Evolutionary conservation across 2,797 vertebrate species (phyloP), one percentile per base, ranked within the genome.

Genomic region (Orestias chungarensis): DNA sequence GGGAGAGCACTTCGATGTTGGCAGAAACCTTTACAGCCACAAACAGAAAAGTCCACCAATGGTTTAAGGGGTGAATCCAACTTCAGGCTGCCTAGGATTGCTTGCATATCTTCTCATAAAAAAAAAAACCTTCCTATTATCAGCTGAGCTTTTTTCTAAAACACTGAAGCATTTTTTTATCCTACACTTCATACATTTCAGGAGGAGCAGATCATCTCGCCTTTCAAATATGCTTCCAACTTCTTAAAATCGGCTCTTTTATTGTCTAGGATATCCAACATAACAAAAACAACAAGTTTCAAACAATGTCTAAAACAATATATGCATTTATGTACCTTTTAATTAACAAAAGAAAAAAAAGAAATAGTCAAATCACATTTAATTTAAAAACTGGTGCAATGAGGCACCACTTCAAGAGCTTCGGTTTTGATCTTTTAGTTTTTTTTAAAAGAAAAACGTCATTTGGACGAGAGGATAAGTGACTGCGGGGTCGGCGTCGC

Each of bases 311-410:
- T 85, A 84, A 80, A 87, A 90, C 80, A 89, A 86, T 78, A 80
- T 78, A 80, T 90, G 75, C 74, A 75, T 75, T 75, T 79, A 82
- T 88, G 90, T 91, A 93, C 91, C 90, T 82, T 82, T 85, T 83
- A 54, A 81, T 75, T 80, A 79, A 35, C 59, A 68, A 83, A 84
- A 75, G 54, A 50, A 69, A 7, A 42, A 49, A 27, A 14, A n/a
- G 12, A 42, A 54, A 65, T 40, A 42, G 70, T 8, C 42, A n/a
- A 68, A 66, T 55, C 57, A 64, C 20, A 50, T 49, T 74, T 66
- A 65, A 82, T 71, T 62, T 82, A 86, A 86, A 88, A 90, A 79
- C 79, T 71, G 76, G 75, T 83, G 78, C 52, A 68, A 77, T 79
- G 79, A 88, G 67, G 79, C 74, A 82, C 86, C 85, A 78, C 80